Evolutionary conservation across 1,140 invertebrate species (phyloP).

Genomic region (Pollicipes pollicipes): DNA sequence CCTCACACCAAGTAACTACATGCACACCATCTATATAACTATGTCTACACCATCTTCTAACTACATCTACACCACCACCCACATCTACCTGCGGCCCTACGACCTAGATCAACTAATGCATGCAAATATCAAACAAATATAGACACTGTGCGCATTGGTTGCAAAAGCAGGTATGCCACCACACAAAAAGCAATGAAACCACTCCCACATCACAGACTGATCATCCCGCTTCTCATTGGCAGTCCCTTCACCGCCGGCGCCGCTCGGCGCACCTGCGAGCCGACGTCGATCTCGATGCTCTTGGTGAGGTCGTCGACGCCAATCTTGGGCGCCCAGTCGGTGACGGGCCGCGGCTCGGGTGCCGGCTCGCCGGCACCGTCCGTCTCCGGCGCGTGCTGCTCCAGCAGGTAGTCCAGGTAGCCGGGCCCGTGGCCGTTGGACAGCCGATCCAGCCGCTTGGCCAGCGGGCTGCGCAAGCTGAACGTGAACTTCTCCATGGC

Average conservation of each 20-base stretch:
- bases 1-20: no score
- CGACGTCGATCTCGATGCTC: conserved; percentile 6
- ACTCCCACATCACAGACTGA: neutral
- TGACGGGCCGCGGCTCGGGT: neutral
- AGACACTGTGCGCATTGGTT: no score
- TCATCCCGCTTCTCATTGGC: no score
- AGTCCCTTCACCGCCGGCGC: no score
- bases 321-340: conserved; percentile 4
- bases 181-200: no score
- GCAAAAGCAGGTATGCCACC: no score
- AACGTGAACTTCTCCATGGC: conserved; percentile 5
- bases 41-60: no score
- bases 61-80: no score
- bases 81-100: no score
- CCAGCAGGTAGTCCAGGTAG: conserved; percentile 3
- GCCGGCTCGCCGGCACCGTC: neutral
- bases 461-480: neutral
- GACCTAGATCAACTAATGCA: no score
- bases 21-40: no score
- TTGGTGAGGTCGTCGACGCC: neutral
- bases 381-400: neutral
- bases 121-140: no score
- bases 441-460: neutral
- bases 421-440: neutral
- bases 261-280: conserved; percentile 4